Percentiles rank a stretch among this genome's conserved stretches.
Conservation (phyloP, 2,888 invertebrate genomes). For the Eupithecia subfuscata region DNA sequence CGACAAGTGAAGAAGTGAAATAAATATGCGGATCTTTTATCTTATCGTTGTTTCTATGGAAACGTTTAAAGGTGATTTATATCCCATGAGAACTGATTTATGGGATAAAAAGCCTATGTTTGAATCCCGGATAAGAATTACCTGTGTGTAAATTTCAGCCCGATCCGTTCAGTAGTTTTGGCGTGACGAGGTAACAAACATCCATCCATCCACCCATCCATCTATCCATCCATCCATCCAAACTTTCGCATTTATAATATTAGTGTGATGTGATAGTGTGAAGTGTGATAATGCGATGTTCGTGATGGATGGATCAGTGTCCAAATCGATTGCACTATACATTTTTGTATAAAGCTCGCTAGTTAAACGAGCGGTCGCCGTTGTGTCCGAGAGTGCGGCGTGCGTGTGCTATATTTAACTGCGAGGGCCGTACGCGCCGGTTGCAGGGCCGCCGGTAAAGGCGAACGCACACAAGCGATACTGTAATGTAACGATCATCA, state of each 20-base stretch:
- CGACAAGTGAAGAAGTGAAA: neutral
- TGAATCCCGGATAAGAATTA: too few relatives aligned
- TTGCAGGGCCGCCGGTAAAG: slow-evolving; percentile 54
- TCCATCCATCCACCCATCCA: too few relatives aligned
- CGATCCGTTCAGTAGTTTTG: too few relatives aligned
- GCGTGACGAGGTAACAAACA: too few relatives aligned
- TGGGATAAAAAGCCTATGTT: too few relatives aligned
- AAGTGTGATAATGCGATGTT: neutral
- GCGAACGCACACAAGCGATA: slow-evolving; percentile 9
- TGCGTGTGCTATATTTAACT: slow-evolving; percentile 79
- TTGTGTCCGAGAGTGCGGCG: slow-evolving; percentile 72
- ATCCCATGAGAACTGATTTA: too few relatives aligned
- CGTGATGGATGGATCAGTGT: neutral
- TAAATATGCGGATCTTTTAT: neutral
- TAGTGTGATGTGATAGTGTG: too few relatives aligned
- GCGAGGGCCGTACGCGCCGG: slow-evolving; percentile 72
- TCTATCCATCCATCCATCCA: too few relatives aligned
- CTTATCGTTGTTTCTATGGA: too few relatives aligned
- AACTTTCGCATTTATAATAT: too few relatives aligned
- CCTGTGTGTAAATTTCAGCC: too few relatives aligned
- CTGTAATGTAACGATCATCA: neutral
- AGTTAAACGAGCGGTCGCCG: slow-evolving; percentile 67
- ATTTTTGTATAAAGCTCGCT: slow-evolving; percentile 48
- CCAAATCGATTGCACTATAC: slow-evolving; percentile 14
- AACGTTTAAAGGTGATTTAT: too few relatives aligned